Evolutionary conservation across 2,113 vertebrate genomes (phyloP).

Genomic region (Orcinus orca): DNA sequence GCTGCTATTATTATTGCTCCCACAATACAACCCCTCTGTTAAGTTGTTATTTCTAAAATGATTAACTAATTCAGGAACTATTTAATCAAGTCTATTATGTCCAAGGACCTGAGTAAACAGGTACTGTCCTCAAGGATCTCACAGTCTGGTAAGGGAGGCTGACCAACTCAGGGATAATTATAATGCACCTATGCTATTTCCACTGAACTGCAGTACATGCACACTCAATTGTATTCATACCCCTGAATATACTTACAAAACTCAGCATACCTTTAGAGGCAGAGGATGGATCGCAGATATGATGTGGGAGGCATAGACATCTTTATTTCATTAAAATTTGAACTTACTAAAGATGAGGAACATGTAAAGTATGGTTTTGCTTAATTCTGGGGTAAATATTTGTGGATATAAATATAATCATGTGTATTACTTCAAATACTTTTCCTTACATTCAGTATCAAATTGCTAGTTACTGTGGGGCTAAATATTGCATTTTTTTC

Average conservation of each 20-base stretch:
- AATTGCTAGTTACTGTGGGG: background rate
- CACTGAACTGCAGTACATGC: too few species aligned
- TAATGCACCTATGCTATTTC: background rate
- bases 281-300: background rate
- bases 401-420: background rate
- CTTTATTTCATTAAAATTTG: background rate
- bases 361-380: background rate
- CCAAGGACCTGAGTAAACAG: background rate
- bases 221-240: background rate
- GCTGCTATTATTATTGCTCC: background rate
- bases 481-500: background rate
- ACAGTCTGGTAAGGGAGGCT: background rate
- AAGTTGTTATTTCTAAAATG: background rate
- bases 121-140: background rate
- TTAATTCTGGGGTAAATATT: slow-evolving; percentile 18
- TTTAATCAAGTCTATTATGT: background rate
- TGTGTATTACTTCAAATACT: background rate
- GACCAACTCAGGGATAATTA: background rate
- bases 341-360: background rate
- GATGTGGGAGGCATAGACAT: background rate
- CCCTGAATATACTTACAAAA: background rate
- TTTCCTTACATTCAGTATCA: background rate
- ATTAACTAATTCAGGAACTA: background rate
- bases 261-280: background rate
- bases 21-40: background rate